These are phyloP conservation scores for Aphaenogaster rudis DNA, from an alignment of 1,140 invertebrate genomes.

Conservation along the genomic window DNA sequence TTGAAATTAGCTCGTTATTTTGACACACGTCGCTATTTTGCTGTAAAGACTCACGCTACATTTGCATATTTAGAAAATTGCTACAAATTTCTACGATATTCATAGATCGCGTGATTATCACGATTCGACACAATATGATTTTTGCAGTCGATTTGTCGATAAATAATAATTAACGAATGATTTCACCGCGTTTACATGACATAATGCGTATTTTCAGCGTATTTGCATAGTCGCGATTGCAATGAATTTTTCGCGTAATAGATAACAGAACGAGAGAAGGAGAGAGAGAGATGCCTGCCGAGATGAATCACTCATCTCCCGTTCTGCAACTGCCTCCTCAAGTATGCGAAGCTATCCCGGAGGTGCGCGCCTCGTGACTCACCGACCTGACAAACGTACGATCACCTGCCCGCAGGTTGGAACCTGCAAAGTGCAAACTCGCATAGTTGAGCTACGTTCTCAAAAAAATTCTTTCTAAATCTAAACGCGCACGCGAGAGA, in stretches of 20 bases:
- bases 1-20: background rate
- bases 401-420: constrained; percentile 43
- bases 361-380: constrained; percentile 61
- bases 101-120: background rate
- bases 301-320: constrained; percentile 64
- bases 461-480: background rate
- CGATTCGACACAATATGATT: background rate
- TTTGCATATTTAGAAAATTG: constrained; percentile 17
- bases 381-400: constrained; percentile 34
- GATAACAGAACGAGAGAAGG: background rate
- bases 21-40: background rate
- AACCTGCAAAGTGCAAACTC: constrained; percentile 20
- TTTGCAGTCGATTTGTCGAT: background rate
- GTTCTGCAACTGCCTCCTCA: constrained; percentile 32
- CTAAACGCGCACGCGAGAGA: background rate
- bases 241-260: constrained; percentile 52
- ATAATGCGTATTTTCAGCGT: constrained; percentile 51
- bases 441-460: background rate
- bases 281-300: background rate
- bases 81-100: background rate
- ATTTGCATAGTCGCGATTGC: constrained; percentile 30
- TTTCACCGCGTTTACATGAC: background rate
- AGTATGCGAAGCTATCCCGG: constrained; percentile 36
- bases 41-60: background rate
- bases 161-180: constrained; percentile 3